phyloP scores from a whole-genome alignment of 2,888 invertebrate genomes.

The Leptinotarsa haldemani region DNA sequence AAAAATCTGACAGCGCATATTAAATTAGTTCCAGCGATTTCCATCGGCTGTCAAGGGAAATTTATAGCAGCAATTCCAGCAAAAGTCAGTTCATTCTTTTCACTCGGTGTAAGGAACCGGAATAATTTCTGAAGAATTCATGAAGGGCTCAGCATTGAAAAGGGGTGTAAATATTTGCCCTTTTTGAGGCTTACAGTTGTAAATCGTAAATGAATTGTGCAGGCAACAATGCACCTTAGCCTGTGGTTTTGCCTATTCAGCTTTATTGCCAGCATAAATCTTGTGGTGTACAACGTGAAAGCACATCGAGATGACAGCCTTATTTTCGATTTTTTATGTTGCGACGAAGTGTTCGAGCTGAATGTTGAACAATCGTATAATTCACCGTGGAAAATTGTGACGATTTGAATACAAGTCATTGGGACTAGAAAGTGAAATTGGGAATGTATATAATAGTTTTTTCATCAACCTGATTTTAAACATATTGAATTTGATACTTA shows the following conservation, averaged over 20 bases:
- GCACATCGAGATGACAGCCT: constrained; percentile 41
- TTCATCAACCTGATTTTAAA: no score
- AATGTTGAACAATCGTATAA: background rate
- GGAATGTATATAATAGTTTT: no score
- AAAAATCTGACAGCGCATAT: constrained; percentile 39
- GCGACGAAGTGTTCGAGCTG: constrained; percentile 26
- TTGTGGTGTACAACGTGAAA: constrained; percentile 39
- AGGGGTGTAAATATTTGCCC: constrained; percentile 55
- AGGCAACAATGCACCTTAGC: constrained; percentile 46
- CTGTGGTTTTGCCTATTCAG: constrained; percentile 49
- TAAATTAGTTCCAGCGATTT: constrained; percentile 42
- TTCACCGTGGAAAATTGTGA: background rate
- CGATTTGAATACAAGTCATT: background rate
- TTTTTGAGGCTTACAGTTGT: constrained; percentile 49
- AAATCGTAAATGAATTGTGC: constrained; percentile 49
- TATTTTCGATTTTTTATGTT: constrained; percentile 36
- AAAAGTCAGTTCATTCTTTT: constrained; percentile 42
- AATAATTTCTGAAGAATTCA: constrained; percentile 42
- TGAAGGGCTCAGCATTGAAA: constrained; percentile 44
- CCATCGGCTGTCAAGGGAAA: constrained; percentile 45
- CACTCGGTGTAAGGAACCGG: constrained; percentile 38
- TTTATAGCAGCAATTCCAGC: constrained; percentile 44
- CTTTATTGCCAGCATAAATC: constrained; percentile 50
- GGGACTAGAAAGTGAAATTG: background rate
- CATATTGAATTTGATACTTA: no score